Base-by-base conservation (phyloP, 2,113 vertebrate genomes). In the Lontra canadensis region DNA sequence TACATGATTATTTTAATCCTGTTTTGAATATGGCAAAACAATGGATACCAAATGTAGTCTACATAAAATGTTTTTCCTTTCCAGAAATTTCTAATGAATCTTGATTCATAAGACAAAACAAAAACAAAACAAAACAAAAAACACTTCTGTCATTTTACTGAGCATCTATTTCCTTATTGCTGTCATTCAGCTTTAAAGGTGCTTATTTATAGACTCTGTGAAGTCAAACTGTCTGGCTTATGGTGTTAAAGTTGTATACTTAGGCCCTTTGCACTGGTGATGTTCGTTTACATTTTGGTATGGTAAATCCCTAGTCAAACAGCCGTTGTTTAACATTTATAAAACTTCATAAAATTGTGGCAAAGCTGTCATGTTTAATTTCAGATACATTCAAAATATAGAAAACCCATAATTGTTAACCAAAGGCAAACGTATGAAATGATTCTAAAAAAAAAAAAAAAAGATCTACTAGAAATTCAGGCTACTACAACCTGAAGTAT, bases 311-410 rank as follows among this genome's bases (percentile, higher is more conserved):
- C 49, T 87, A 71, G 67, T 65, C 80, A 93, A 79, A 92, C 83
- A 97, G 86, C 85, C 84, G 86, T 73, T 94, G 73, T 96, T 96
- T 95, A 90, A 94, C 79, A 79, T 95, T 71, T 90, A 94, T 94
- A 76, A 80, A 94, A 96, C 80, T 94, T 97, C 74, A 78, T 47
- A 79, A 85, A 97, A 90, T 74, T 90, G 71, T 3, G 74, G 63
- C 79, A 81, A 76, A 90, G 20, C 17, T 86, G 31, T 57, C 87
- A 14, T 94, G 71, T 94, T 96, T 95, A 52, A 90, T 88, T 96
- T 88, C 71, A 93, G 85, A 78, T 59, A 39, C n/a, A 65, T 73
- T 96, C 31, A 96, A 76, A 78, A 55, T 93, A 67, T 4, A 55
- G 55, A 81, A 94, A 84, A 44, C 31, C 29, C 61, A 2, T 96